Conservation (phyloP, 1,140 invertebrate genomes). For the Pollicipes pollicipes region DNA sequence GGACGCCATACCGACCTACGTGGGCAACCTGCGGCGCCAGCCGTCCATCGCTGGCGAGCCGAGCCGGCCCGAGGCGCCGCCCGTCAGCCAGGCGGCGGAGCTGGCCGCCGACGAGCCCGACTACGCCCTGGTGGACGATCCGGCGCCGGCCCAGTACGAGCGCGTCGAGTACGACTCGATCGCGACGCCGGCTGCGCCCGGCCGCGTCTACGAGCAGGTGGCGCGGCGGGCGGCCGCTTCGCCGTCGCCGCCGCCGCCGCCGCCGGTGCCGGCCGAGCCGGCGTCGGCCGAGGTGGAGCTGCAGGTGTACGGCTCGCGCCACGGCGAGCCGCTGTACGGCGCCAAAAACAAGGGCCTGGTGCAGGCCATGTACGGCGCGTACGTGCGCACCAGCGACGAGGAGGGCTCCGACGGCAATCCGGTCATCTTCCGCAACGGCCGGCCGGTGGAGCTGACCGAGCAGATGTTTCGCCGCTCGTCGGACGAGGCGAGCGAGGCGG, state of each 20-base stretch:
- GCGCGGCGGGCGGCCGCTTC: too few relatives aligned
- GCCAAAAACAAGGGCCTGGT: conserved; percentile 17
- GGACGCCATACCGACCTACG: background rate
- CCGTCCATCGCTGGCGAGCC: background rate
- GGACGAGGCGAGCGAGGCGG: conserved; percentile 3
- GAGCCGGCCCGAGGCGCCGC: too few relatives aligned
- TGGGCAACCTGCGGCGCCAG: background rate
- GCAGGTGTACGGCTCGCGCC: conserved; percentile 18
- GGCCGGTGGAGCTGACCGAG: conserved; percentile 18
- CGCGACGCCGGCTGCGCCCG: conserved; percentile 8
- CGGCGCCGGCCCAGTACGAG: conserved; percentile 3
- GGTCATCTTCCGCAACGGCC: conserved; percentile 18
- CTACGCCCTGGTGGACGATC: background rate
- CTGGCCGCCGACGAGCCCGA: too few relatives aligned
- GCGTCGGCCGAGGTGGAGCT: conserved; percentile 17
- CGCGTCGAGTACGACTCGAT: conserved; percentile 8
- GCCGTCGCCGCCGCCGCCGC: background rate
- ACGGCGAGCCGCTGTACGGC: conserved; percentile 20
- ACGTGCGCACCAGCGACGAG: conserved; percentile 11
- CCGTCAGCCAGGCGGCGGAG: too few relatives aligned
- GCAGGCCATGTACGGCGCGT: conserved; percentile 18
- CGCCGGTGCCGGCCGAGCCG: background rate
- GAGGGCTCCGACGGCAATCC: conserved; percentile 4
- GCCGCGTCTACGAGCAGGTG: background rate
- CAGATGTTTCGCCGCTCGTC: conserved; percentile 18